A percentile compares a stretch with the other conserved stretches of the same genome.
These are phyloP conservation scores for Vireo altiloquus DNA, from an alignment of 2,113 vertebrate genomes.

Conservation along the genomic window DNA sequence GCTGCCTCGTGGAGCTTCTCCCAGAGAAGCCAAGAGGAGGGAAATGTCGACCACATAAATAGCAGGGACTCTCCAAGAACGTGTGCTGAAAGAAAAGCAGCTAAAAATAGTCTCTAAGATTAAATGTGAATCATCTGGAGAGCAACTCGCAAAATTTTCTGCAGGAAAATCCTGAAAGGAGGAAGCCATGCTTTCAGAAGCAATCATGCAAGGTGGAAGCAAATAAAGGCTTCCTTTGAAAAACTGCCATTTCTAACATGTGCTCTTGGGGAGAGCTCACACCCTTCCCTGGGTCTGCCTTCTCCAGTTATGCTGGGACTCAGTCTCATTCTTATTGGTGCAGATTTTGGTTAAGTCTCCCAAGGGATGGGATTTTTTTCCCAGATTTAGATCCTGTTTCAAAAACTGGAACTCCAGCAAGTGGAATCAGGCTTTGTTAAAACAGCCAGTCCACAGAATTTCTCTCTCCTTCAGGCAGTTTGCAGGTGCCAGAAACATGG, in stretches of 20 bases:
- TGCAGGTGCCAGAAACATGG: background rate
- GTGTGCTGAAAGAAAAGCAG: background rate
- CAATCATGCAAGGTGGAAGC: background rate
- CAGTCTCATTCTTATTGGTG: background rate
- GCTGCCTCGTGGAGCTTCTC: background rate
- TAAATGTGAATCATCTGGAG: constrained; percentile 41
- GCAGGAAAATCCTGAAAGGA: constrained; percentile 2
- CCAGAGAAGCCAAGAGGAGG: background rate
- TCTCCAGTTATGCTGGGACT: background rate
- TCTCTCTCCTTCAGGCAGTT: background rate
- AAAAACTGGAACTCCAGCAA: background rate
- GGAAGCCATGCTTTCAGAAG: background rate
- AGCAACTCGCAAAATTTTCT: background rate
- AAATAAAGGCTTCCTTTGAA: background rate
- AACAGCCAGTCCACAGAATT: background rate
- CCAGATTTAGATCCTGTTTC: background rate
- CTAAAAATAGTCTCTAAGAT: constrained; percentile 21
- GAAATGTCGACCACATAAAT: background rate
- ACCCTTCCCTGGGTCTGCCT: background rate
- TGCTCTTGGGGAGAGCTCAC: background rate
- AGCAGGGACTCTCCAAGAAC: constrained; percentile 11
- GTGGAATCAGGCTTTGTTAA: background rate
- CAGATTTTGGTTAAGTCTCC: background rate
- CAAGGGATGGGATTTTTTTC: background rate
- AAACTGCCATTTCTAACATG: background rate